These are phyloP conservation scores for Paratrypauchen microcephalus DNA, from an alignment of 2,797 vertebrate species.

Conservation along the genomic window DNA sequence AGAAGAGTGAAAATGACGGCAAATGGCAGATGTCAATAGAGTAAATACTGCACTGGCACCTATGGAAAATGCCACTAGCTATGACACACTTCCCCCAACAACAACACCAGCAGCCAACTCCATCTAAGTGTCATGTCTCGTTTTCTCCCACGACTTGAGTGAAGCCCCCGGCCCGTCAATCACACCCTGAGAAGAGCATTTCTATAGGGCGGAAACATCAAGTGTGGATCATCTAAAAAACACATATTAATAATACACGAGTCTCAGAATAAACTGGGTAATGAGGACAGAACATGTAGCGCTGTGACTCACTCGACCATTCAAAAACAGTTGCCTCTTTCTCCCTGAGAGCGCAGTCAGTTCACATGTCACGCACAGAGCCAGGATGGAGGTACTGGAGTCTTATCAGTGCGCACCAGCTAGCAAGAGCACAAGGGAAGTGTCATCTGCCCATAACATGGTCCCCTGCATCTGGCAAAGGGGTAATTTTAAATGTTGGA, in stretches of 20 bases:
- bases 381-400: conserved; percentile 52
- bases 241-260: conserved; percentile 63
- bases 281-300: conserved; percentile 57
- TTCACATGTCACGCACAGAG: conserved; percentile 49
- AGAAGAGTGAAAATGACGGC: too few relatives aligned
- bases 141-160: conserved; percentile 17
- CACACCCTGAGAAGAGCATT: conserved; percentile 24
- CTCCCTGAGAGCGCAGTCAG: conserved; percentile 39
- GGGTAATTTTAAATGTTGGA: neutral
- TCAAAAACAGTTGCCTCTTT: conserved; percentile 24
- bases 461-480: neutral
- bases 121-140: conserved; percentile 20
- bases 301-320: conserved; percentile 47
- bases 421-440: conserved; percentile 31
- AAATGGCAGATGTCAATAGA: neutral
- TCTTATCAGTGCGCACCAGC: conserved; percentile 58
- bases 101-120: neutral
- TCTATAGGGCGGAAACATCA: conserved; percentile 20
- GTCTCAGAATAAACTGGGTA: conserved; percentile 62
- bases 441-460: conserved; percentile 11
- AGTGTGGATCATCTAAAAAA: conserved; percentile 41
- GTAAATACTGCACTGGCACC: neutral
- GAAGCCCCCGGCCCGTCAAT: conserved; percentile 7
- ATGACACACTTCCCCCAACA: neutral
- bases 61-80: conserved; percentile 6